Conservation (phyloP, 2,888 invertebrate genomes). For the Drosophila lutescens region DNA sequence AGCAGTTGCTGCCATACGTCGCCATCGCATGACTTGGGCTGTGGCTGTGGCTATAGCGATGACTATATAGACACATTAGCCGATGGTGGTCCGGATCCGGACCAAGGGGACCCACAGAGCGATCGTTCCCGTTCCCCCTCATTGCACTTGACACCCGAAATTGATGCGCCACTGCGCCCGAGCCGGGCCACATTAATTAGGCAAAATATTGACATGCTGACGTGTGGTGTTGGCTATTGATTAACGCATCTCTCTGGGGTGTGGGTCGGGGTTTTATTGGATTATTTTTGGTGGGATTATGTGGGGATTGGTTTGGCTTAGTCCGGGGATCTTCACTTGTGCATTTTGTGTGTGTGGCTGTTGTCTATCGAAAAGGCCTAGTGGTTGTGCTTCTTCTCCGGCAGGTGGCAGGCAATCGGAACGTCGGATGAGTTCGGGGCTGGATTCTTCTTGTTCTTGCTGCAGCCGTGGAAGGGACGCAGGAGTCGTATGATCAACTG, state of each 20-base stretch:
- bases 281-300: slow-evolving; percentile 25
- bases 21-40: slow-evolving; percentile 21
- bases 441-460: not conserved
- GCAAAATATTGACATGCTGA: slow-evolving; percentile 73
- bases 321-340: slow-evolving; percentile 13
- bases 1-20: slow-evolving; percentile 74
- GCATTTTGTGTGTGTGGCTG: slow-evolving; percentile 2
- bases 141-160: slow-evolving; percentile 74
- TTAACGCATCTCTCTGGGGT: slow-evolving; percentile 51
- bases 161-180: slow-evolving; percentile 62
- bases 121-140: slow-evolving; percentile 52
- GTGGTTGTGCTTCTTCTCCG: not conserved
- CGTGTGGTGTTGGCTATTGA: slow-evolving; percentile 62
- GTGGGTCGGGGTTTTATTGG: slow-evolving; percentile 47
- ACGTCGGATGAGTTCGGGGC: too few species aligned
- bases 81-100: slow-evolving; percentile 65
- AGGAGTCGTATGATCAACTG: slow-evolving; percentile 48
- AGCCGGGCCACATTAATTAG: slow-evolving; percentile 73
- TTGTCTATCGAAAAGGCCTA: not conserved
- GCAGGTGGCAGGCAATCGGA: not conserved
- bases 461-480: slow-evolving; percentile 34
- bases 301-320: slow-evolving; percentile 13
- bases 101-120: slow-evolving; percentile 49
- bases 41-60: slow-evolving; percentile 44
- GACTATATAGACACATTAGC: slow-evolving; percentile 52